Evolutionary conservation across 2,888 invertebrate species (phyloP).

Genomic region (Elgonia sp.): DNA sequence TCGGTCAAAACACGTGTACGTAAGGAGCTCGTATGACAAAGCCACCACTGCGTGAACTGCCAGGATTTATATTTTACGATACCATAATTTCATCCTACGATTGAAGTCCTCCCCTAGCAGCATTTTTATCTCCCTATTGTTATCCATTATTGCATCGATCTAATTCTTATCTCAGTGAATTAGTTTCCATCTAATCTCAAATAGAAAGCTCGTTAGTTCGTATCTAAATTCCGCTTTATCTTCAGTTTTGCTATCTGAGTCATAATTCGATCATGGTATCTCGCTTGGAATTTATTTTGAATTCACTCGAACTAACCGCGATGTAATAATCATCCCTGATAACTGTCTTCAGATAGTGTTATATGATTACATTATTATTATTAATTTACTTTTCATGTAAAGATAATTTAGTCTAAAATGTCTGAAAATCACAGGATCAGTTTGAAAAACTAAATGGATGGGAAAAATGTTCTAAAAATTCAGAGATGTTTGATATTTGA

Average conservation of each 20-base stretch:
- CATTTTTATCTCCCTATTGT: slow-evolving; percentile 12
- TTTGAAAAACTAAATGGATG: no score
- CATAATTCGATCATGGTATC: slow-evolving; percentile 26
- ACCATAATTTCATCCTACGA: slow-evolving; percentile 39
- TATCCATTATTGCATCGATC: slow-evolving; percentile 22
- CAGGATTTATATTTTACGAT: slow-evolving; percentile 39
- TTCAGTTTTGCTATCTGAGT: slow-evolving; percentile 17
- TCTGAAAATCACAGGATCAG: no score
- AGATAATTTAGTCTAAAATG: no score
- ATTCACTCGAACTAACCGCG: background rate
- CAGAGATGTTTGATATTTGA: no score
- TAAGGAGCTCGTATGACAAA: slow-evolving; percentile 14
- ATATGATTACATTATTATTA: no score
- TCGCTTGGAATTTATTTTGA: slow-evolving; percentile 1
- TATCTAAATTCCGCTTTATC: slow-evolving; percentile 47
- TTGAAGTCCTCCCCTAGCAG: slow-evolving; percentile 1
- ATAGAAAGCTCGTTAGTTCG: slow-evolving; percentile 15
- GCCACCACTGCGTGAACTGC: slow-evolving; percentile 26
- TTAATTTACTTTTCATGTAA: no score
- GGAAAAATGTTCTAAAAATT: no score
- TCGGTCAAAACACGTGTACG: slow-evolving; percentile 76
- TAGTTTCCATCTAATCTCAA: slow-evolving; percentile 47
- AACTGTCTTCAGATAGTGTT: no score
- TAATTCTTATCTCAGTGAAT: slow-evolving; percentile 43
- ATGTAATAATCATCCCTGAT: background rate